Percentiles rank a stretch among this genome's conserved stretches.
Evolutionary conservation across 1,140 invertebrate genomes (phyloP).

Genomic region (Orchestia grillus): DNA sequence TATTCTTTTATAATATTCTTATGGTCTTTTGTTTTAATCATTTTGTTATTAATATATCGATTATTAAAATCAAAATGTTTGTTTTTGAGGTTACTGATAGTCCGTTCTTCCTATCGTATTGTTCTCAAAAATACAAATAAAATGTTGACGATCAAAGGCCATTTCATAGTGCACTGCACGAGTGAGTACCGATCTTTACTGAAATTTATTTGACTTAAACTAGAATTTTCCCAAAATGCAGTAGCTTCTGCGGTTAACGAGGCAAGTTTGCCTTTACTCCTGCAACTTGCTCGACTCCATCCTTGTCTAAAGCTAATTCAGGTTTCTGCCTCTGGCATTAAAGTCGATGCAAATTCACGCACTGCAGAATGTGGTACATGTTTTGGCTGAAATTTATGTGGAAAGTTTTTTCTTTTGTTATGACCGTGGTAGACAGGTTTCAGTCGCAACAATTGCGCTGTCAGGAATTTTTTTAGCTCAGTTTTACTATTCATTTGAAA

Average conservation of each 20-base stretch:
- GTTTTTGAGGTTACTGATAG: too few relatives aligned
- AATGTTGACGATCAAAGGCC: not conserved
- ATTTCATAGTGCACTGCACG: not conserved
- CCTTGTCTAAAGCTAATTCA: not conserved
- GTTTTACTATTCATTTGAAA: not conserved
- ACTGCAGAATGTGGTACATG: too few relatives aligned
- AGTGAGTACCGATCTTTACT: not conserved
- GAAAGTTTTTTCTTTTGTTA: not conserved
- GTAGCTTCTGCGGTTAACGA: not conserved
- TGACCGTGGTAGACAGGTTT: not conserved
- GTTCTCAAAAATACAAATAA: not conserved
- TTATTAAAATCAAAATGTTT: too few relatives aligned
- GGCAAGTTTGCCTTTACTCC: not conserved
- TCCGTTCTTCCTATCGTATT: not conserved
- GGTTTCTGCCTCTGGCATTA: too few relatives aligned
- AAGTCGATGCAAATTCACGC: too few relatives aligned
- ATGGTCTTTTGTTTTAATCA: too few relatives aligned
- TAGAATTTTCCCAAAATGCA: not conserved
- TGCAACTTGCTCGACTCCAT: not conserved
- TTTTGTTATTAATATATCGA: too few relatives aligned
- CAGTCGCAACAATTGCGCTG: not conserved
- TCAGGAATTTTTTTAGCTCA: not conserved
- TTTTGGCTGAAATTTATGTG: not conserved
- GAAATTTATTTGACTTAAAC: not conserved
- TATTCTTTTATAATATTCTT: too few relatives aligned